phyloP scores from a whole-genome alignment of 2,797 vertebrate species.

The Hoplostethus atlanticus region DNA sequence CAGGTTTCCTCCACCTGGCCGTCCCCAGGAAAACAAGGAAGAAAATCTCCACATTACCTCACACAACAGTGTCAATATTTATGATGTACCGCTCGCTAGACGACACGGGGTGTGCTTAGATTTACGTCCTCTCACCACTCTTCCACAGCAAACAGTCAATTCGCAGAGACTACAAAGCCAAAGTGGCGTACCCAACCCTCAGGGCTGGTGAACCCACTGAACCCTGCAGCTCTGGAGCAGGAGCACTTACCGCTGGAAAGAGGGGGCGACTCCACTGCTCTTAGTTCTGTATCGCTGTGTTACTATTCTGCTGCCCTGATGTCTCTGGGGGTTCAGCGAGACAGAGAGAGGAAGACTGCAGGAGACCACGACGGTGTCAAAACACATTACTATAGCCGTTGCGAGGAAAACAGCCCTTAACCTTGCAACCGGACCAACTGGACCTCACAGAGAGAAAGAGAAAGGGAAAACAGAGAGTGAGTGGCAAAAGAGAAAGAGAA shows the following conservation, averaged over 20 bases:
- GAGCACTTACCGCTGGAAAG: slow-evolving; percentile 17
- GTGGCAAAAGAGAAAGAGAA: slow-evolving; percentile 12
- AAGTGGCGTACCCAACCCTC: slow-evolving; percentile 25
- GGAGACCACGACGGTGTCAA: slow-evolving; percentile 69
- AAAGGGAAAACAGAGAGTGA: slow-evolving; percentile 12
- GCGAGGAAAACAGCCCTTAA: slow-evolving; percentile 45
- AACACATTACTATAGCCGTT: slow-evolving; percentile 63
- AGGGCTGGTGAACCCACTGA: slow-evolving; percentile 57
- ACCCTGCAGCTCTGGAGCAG: slow-evolving; percentile 45
- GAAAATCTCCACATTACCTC: slow-evolving; percentile 10
- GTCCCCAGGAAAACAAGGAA: slow-evolving; percentile 12
- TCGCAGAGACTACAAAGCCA: slow-evolving; percentile 45
- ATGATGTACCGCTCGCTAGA: background rate
- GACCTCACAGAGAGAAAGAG: slow-evolving; percentile 66
- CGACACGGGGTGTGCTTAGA: slow-evolving; percentile 21
- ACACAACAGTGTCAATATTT: slow-evolving; percentile 23
- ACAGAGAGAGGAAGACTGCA: slow-evolving; percentile 56
- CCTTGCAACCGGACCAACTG: slow-evolving; percentile 40
- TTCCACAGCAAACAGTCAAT: slow-evolving; percentile 44
- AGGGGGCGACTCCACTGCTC: background rate
- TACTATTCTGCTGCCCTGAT: slow-evolving; percentile 36
- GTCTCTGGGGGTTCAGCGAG: slow-evolving; percentile 34
- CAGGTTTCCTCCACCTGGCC: background rate
- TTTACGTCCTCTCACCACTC: slow-evolving; percentile 25
- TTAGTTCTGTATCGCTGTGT: slow-evolving; percentile 25